phyloP scores from a whole-genome alignment of 2,113 vertebrate genomes.

The Trematocara zebra region DNA sequence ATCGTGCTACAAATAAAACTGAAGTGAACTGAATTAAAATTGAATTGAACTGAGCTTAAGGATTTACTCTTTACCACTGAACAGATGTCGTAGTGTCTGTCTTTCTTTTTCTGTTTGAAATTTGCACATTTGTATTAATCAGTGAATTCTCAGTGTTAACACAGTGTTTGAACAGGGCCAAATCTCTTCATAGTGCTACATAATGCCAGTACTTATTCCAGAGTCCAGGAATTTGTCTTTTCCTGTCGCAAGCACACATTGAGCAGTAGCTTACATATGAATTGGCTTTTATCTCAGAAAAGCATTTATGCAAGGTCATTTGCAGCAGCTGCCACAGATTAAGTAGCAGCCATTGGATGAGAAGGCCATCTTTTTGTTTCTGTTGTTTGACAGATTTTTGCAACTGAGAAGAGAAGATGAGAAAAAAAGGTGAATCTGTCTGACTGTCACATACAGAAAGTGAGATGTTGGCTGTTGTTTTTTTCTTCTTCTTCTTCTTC shows the following conservation, averaged over 20 bases:
- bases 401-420: slow-evolving; percentile 10
- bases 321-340: neutral
- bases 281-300: neutral
- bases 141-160: neutral
- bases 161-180: neutral
- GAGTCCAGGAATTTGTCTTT: neutral
- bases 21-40: neutral
- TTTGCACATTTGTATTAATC: neutral
- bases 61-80: neutral
- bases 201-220: neutral
- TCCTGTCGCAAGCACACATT: neutral
- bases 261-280: slow-evolving; percentile 10
- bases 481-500: neutral
- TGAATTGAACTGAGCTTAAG: neutral
- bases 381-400: slow-evolving; percentile 32
- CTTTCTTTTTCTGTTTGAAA: neutral
- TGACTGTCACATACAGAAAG: neutral
- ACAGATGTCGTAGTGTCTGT: neutral
- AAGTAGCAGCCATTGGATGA: neutral
- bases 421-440: neutral
- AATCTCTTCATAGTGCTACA: neutral
- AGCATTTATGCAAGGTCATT: slow-evolving; percentile 32
- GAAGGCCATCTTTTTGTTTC: slow-evolving; percentile 5
- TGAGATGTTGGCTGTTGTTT: slow-evolving; percentile 1
- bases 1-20: neutral